Conservation (phyloP, 2,888 invertebrate species). For the Hipparchia semele region DNA sequence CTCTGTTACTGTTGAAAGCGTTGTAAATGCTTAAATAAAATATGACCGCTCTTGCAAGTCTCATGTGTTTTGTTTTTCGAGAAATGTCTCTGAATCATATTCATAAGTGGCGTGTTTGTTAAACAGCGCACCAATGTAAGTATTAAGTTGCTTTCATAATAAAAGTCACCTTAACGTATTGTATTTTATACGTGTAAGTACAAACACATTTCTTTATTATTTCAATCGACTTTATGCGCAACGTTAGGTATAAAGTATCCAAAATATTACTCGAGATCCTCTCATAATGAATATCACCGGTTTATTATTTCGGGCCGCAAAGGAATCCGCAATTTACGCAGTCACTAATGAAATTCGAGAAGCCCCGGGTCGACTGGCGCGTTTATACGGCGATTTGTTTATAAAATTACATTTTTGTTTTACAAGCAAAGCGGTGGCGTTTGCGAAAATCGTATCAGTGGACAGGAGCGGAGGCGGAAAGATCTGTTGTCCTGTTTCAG, state of each 20-base stretch:
- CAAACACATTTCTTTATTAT: constrained; percentile 21
- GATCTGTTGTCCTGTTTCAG: constrained; percentile 78
- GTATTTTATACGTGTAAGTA: constrained; percentile 3
- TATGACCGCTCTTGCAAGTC: neutral
- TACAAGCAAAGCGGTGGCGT: constrained; percentile 56
- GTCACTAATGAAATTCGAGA: constrained; percentile 61
- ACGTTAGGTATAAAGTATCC: constrained; percentile 21
- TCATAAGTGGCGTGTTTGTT: neutral
- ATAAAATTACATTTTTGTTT: constrained; percentile 61
- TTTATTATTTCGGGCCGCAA: constrained; percentile 29
- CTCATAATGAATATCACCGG: constrained; percentile 28
- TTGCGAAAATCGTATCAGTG: constrained; percentile 62
- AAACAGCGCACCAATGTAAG: constrained; percentile 5
- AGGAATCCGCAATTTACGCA: constrained; percentile 51
- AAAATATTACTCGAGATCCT: constrained; percentile 22
- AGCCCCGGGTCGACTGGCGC: constrained; percentile 45
- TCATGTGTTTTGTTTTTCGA: constrained; percentile 1
- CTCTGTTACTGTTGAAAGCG: neutral
- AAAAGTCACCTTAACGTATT: constrained; percentile 13
- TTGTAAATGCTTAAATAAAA: neutral
- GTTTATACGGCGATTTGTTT: constrained; percentile 55
- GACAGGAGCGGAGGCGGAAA: constrained; percentile 73
- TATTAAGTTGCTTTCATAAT: constrained; percentile 9
- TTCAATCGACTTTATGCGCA: constrained; percentile 17
- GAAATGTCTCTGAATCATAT: constrained; percentile 1